phyloP scores from a whole-genome alignment of 1,140 invertebrate genomes.

The Nebria ingens region DNA sequence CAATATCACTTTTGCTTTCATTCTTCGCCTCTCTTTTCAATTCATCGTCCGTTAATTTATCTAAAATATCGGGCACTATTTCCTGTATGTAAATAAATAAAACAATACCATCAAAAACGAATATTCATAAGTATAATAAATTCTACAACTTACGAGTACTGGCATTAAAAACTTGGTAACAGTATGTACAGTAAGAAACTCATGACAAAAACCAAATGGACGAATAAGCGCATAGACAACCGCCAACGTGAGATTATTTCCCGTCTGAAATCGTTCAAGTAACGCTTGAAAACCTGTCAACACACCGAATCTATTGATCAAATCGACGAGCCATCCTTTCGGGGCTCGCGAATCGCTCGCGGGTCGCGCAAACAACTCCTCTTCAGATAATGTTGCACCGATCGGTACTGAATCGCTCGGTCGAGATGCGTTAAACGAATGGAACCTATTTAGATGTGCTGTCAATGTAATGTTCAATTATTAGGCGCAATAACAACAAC shows the following conservation, averaged over 20 bases:
- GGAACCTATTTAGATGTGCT: constrained; percentile 54
- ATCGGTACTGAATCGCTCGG: constrained; percentile 65
- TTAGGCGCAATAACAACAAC: constrained; percentile 6
- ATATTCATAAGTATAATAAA: constrained; percentile 8
- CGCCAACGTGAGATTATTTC: constrained; percentile 60
- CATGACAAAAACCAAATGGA: constrained; percentile 88
- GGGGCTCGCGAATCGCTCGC: constrained; percentile 64
- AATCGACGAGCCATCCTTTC: constrained; percentile 89
- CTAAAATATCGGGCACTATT: constrained; percentile 81
- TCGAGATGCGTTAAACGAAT: constrained; percentile 79
- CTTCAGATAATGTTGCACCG: constrained; percentile 50
- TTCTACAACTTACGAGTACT: constrained; percentile 61
- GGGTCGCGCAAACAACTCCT: constrained; percentile 71
- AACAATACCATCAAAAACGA: constrained; percentile 20
- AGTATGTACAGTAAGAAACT: constrained; percentile 80
- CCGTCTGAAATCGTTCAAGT: constrained; percentile 73
- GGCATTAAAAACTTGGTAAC: constrained; percentile 90
- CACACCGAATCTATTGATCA: constrained; percentile 89
- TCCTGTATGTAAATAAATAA: too few relatives aligned
- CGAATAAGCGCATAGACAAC: constrained; percentile 75
- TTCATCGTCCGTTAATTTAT: constrained; percentile 94
- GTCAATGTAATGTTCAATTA: constrained; percentile 5
- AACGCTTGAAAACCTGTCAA: constrained; percentile 82
- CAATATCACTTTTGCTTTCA: constrained; percentile 87
- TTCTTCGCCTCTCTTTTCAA: constrained; percentile 94